phyloP scores from a whole-genome alignment of 2,888 invertebrate species.

The Cephus nigrinus region DNA sequence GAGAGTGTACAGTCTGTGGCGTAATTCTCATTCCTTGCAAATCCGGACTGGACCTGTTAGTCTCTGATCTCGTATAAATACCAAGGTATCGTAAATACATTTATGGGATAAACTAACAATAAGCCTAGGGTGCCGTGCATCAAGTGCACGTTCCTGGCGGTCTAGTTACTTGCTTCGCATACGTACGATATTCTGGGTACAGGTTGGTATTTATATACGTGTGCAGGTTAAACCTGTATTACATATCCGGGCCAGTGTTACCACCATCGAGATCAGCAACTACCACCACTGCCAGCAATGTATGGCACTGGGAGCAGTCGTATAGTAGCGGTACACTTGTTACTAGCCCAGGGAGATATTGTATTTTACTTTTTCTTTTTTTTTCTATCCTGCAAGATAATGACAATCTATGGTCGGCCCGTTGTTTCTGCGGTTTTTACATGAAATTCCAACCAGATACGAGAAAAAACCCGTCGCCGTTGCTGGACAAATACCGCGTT shows the following conservation, averaged over 20 bases:
- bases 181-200: not conserved
- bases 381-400: slow-evolving; percentile 26
- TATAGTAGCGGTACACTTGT: not conserved
- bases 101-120: not conserved
- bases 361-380: slow-evolving; percentile 20
- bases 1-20: not conserved
- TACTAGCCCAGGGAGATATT: slow-evolving; percentile 26
- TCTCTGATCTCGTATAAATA: not conserved
- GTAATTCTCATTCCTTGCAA: not conserved
- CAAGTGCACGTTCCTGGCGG: not conserved
- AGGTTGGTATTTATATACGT: not conserved
- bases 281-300: not conserved
- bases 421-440: slow-evolving; percentile 13
- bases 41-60: not conserved
- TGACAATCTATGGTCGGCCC: slow-evolving; percentile 29
- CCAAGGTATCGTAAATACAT: not conserved
- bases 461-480: not conserved
- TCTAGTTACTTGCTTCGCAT: not conserved
- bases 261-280: not conserved
- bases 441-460: slow-evolving; percentile 17
- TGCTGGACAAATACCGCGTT: not conserved
- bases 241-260: slow-evolving; percentile 28
- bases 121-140: slow-evolving; percentile 1
- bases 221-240: slow-evolving; percentile 8
- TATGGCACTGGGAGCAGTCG: not conserved